These are phyloP conservation scores for Molossus alvarezi DNA, from an alignment of 2,797 vertebrate genomes.

Conservation along the genomic window DNA sequence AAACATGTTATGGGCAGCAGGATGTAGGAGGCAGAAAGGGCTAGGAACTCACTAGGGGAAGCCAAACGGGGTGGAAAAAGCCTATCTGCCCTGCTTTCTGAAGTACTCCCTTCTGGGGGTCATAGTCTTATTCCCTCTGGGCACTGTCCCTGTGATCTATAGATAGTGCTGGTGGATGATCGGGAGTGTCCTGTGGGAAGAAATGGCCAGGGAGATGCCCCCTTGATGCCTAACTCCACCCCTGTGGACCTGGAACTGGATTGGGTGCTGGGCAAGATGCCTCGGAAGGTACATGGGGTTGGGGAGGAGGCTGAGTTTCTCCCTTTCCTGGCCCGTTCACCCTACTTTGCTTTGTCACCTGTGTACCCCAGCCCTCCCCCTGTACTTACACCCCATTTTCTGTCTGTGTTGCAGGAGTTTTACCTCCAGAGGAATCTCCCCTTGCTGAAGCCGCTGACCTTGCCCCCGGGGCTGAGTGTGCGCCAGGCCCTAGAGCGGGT, in stretches of 20 bases:
- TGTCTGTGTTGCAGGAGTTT: constrained; percentile 90
- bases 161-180: constrained; percentile 96
- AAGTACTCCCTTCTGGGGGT: neutral
- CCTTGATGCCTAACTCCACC: neutral
- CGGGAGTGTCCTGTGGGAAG: constrained; percentile 71
- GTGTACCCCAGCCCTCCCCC: neutral
- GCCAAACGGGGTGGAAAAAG: neutral
- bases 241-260: constrained; percentile 96
- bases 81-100: neutral
- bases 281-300: constrained; percentile 92
- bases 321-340: neutral
- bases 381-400: neutral
- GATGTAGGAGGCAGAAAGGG: accelerated
- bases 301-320: neutral
- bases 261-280: constrained; percentile 98
- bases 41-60: neutral
- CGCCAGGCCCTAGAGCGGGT: constrained; percentile 93
- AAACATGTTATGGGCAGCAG: neutral
- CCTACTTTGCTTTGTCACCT: accelerated
- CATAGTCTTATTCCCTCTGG: neutral
- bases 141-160: neutral
- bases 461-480: constrained; percentile 91
- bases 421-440: constrained; percentile 87
- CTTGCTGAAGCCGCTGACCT: constrained; percentile 87
- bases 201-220: constrained; percentile 68